Conservation (phyloP, 2,113 vertebrate species). For the Psittacara wagleri region DNA sequence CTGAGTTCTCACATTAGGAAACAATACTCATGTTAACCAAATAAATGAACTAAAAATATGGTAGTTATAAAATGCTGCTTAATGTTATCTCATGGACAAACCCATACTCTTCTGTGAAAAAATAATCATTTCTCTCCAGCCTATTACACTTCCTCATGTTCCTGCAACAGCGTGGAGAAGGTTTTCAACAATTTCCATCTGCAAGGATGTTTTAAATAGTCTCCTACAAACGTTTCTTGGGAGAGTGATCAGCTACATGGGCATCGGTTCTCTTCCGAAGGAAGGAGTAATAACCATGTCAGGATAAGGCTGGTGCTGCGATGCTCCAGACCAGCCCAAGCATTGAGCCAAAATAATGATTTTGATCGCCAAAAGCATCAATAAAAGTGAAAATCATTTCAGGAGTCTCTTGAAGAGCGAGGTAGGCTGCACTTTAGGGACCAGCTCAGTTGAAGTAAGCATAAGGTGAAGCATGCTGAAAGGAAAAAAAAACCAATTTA, state of each 20-base stretch:
- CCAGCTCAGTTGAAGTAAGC: background rate
- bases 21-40: background rate
- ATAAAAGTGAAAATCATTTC: background rate
- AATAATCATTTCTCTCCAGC: background rate
- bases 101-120: background rate
- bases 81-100: background rate
- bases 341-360: background rate
- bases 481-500: background rate
- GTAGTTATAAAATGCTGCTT: background rate
- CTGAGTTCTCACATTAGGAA: background rate
- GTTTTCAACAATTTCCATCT: background rate
- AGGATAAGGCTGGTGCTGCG: background rate
- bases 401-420: background rate
- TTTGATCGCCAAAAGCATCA: background rate
- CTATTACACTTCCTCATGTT: background rate
- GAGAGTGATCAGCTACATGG: background rate
- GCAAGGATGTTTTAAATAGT: background rate
- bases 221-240: background rate
- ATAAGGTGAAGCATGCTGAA: background rate
- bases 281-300: background rate
- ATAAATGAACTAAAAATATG: background rate
- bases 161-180: background rate
- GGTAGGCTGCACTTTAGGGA: background rate
- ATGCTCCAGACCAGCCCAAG: background rate
- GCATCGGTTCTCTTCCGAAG: fast-evolving